These are phyloP conservation scores for Nephrotoma appendiculata DNA, from an alignment of 2,888 invertebrate genomes.

Conservation along the genomic window DNA sequence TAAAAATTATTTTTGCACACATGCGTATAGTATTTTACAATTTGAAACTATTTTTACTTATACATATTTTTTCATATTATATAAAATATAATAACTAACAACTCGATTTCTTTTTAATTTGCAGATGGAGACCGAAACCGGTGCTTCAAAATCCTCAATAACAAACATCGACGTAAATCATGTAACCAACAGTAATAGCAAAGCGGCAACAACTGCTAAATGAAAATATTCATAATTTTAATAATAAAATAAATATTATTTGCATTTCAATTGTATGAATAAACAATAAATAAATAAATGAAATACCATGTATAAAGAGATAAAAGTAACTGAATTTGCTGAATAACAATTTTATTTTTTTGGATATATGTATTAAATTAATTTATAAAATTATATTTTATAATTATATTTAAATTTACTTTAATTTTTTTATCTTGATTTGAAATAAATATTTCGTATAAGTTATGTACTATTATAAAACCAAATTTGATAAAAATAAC, in stretches of 20 bases:
- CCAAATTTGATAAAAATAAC: neutral
- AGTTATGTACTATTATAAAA: neutral
- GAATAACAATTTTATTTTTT: neutral
- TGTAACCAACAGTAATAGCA: neutral
- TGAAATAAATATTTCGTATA: neutral
- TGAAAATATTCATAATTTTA: neutral
- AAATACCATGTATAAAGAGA: neutral
- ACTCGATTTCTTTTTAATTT: neutral
- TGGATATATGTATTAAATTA: neutral
- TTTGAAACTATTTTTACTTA: no score
- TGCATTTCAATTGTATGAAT: neutral
- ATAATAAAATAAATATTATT: neutral
- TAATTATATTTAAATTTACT: neutral
- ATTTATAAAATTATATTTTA: neutral
- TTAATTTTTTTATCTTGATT: neutral
- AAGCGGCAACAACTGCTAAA: neutral
- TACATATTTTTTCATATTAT: neutral
- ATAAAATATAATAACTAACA: neutral
- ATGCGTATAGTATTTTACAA: no score
- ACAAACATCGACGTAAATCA: neutral
- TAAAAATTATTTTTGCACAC: no score
- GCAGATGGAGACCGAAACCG: neutral
- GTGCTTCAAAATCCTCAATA: neutral
- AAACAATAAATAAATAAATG: neutral
- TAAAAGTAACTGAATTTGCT: neutral